These are phyloP conservation scores for Drosophila mimetica DNA, from an alignment of 2,888 invertebrate species.

Conservation along the genomic window DNA sequence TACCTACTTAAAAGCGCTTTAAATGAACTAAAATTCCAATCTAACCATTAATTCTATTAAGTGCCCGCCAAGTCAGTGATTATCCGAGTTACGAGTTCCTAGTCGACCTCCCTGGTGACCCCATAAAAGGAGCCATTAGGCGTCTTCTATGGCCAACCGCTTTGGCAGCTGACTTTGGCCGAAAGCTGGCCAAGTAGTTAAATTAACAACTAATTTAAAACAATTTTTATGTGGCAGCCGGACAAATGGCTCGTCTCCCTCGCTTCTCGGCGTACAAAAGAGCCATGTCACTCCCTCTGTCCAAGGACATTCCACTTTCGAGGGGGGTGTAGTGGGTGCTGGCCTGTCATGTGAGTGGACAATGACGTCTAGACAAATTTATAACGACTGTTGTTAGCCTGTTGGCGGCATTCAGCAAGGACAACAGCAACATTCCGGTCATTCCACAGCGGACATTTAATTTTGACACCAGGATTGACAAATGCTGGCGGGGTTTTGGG, in stretches of 20 bases:
- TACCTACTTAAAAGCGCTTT: too few relatives aligned
- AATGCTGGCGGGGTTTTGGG: constrained; percentile 47
- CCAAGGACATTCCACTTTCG: constrained; percentile 13
- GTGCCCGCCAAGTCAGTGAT: constrained; percentile 19
- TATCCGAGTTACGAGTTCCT: constrained; percentile 27
- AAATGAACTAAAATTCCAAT: too few relatives aligned
- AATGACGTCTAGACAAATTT: constrained; percentile 75
- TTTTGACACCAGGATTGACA: constrained; percentile 69
- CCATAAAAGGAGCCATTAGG: constrained; percentile 38
- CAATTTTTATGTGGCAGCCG: constrained; percentile 62
- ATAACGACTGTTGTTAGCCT: constrained; percentile 59
- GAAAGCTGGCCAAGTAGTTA: constrained; percentile 39
- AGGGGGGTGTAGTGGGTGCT: neutral
- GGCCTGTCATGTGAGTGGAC: constrained; percentile 53
- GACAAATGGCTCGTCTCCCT: constrained; percentile 52
- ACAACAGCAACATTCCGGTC: constrained; percentile 18
- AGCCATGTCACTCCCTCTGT: constrained; percentile 56
- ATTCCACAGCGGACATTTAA: constrained; percentile 47
- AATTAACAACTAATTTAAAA: constrained; percentile 74
- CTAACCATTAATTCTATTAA: constrained; percentile 24
- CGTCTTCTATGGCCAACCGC: constrained; percentile 32
- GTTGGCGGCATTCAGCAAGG: constrained; percentile 16
- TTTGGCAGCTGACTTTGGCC: constrained; percentile 21
- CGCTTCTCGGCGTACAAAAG: constrained; percentile 37
- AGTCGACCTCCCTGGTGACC: constrained; percentile 25